Base-by-base conservation (phyloP, 2,797 vertebrate species). In the Rallus crepitans region DNA sequence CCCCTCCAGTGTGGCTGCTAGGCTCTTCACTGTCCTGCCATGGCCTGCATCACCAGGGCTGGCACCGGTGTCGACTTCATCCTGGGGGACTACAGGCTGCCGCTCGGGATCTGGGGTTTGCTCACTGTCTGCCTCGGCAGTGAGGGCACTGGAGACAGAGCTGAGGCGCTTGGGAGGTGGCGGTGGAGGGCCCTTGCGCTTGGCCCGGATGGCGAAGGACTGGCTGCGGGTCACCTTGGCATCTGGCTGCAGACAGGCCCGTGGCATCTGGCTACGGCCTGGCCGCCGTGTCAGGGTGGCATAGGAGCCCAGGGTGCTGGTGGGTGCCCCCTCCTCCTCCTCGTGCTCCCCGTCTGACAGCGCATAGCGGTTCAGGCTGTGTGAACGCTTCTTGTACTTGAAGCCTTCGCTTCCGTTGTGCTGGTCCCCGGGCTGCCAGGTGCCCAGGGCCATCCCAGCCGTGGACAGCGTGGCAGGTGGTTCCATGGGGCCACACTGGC, bases 101-200 rank as follows among this genome's bases (percentile, higher is more conserved):
- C 0, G 71, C 82, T 87, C 78, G 0, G 92, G 39, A 7, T 59
- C 27, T 1, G 93, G 69, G 37, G 89, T 61, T 90, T 73, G 95
- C 52, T 94, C 93, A 0, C 35, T 2, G 0, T 91, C 94, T 6
- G 63, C 71, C 64, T 97, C 96, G 0, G 91, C 66, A 17, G 93
- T 1, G 0, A 93, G 96, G 31, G 95, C 31, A 0, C 95, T 97
- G 50, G 98, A 99, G 71, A 99, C 99, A 0, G 99, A 99, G 96
- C 99, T 99, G 97, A 99, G 98, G 63, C 99, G 99, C 91, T 99
- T 99, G 11, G 99, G 99, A 1, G 99, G 99, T 0, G 99, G 98
- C 0, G 99, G 99, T 0, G 99, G 99, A 0, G 99, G 99, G 4
- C 99, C 99, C 96, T 99, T 99, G 71, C 97, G 98, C 35, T 98